Conservation (phyloP, 2,797 vertebrate species). For the Limnodromus scolopaceus region DNA sequence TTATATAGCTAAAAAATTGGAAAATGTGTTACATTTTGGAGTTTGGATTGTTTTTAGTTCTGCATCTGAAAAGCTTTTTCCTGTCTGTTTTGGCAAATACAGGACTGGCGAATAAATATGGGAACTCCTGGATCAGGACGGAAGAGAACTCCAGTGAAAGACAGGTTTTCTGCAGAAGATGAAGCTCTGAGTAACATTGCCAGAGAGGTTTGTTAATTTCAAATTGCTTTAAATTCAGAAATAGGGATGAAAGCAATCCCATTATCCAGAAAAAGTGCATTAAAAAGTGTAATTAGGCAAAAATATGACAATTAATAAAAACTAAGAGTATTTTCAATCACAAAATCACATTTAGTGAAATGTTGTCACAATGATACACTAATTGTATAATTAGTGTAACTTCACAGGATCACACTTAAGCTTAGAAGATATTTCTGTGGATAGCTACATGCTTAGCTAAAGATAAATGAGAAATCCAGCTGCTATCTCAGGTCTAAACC, state of each 20-base stretch:
- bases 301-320: not conserved
- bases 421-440: not conserved
- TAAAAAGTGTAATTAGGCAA: not conserved
- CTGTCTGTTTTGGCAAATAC: slow-evolving; percentile 16
- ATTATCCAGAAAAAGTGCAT: not conserved
- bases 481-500: not conserved
- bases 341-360: not conserved
- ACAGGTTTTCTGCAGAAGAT: slow-evolving; percentile 98
- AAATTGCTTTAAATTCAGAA: not conserved
- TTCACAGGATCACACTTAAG: not conserved
- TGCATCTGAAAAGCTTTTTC: slow-evolving; percentile 16
- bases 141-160: slow-evolving; percentile 94
- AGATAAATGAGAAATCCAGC: not conserved
- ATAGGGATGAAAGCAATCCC: not conserved
- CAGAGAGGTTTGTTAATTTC: slow-evolving; percentile 88
- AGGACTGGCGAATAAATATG: slow-evolving; percentile 80
- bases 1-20: not conserved
- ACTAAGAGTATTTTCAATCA: not conserved
- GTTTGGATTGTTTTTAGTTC: slow-evolving; percentile 15
- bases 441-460: not conserved
- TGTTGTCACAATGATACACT: not conserved
- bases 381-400: not conserved
- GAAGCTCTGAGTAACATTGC: slow-evolving; percentile 96
- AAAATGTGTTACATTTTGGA: not conserved
- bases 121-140: slow-evolving; percentile 95